Percentiles rank a stretch among this genome's conserved stretches.
phyloP scores from a whole-genome alignment of 2,113 vertebrate genomes.

The Nesoenas mayeri region DNA sequence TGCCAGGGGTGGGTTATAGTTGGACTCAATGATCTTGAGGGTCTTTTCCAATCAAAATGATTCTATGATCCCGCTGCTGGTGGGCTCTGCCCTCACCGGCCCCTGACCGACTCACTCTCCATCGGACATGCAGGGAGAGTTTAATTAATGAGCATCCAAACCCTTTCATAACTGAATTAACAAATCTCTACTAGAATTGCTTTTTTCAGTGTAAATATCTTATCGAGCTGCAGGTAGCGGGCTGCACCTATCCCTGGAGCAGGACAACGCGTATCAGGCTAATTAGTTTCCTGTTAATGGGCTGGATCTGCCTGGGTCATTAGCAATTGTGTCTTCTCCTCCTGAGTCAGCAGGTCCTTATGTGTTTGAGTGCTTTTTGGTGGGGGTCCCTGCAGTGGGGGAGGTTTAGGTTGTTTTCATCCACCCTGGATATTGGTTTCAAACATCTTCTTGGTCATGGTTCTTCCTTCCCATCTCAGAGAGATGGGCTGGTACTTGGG shows the following conservation, averaged over 20 bases:
- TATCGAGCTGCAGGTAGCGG: not conserved
- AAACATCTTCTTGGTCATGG: not conserved
- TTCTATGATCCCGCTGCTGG: not conserved
- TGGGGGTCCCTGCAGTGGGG: not conserved
- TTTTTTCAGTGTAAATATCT: not conserved
- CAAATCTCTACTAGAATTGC: slow-evolving; percentile 9
- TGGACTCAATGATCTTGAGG: no score
- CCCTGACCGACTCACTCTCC: not conserved
- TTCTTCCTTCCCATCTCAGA: not conserved
- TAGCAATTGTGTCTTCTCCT: not conserved
- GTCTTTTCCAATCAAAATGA: no score
- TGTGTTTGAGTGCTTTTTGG: not conserved
- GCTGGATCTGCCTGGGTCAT: not conserved
- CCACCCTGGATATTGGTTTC: not conserved
- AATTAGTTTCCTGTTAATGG: not conserved
- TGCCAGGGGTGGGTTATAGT: no score
- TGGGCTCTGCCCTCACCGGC: not conserved
- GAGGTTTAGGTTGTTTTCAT: not conserved
- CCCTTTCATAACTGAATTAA: slow-evolving; percentile 27
- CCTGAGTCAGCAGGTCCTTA: not conserved
- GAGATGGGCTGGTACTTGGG: not conserved
- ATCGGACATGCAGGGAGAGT: not conserved
- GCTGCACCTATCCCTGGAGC: not conserved
- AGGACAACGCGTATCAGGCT: not conserved
- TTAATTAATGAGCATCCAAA: slow-evolving; percentile 19